phyloP scores from a whole-genome alignment of 2,797 vertebrate genomes.

The Tamandua tetradactyla region DNA sequence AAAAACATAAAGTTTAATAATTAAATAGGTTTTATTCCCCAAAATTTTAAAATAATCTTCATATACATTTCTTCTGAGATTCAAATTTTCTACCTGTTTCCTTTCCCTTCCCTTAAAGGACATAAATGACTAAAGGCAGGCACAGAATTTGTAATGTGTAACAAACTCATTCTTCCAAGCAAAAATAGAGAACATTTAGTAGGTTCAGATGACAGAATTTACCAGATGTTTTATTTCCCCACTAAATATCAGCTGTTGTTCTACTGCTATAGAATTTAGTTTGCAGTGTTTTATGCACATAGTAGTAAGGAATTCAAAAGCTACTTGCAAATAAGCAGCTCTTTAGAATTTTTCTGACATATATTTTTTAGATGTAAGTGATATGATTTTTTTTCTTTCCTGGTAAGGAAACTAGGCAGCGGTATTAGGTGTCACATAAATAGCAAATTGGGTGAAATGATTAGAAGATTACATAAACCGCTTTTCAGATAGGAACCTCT shows the following conservation, averaged over 20 bases:
- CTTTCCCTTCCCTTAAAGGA: neutral
- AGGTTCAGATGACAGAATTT: constrained; percentile 43
- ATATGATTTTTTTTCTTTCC: constrained; percentile 38
- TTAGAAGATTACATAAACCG: constrained; percentile 51
- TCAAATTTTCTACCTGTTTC: neutral
- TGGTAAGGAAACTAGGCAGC: constrained; percentile 27
- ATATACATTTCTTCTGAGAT: constrained; percentile 25
- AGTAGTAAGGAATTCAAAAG: constrained; percentile 30
- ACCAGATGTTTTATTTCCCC: constrained; percentile 27
- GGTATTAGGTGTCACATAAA: constrained; percentile 69
- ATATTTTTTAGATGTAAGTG: constrained; percentile 18
- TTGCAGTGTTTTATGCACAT: neutral
- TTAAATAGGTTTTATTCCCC: neutral
- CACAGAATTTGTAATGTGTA: constrained; percentile 28
- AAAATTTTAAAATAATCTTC: neutral
- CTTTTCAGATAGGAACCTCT: constrained; percentile 47
- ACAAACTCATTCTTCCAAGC: constrained; percentile 24
- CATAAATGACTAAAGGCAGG: neutral
- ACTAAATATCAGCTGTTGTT: constrained; percentile 2
- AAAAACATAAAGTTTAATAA: neutral
- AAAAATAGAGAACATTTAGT: constrained; percentile 1
- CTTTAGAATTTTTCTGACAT: constrained; percentile 11
- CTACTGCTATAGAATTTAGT: neutral
- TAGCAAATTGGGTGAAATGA: constrained; percentile 68
- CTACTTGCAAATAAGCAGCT: neutral